These are phyloP conservation scores for Chaetoderma sp. DNA, from an alignment of 2,888 invertebrate species.

Conservation along the genomic window DNA sequence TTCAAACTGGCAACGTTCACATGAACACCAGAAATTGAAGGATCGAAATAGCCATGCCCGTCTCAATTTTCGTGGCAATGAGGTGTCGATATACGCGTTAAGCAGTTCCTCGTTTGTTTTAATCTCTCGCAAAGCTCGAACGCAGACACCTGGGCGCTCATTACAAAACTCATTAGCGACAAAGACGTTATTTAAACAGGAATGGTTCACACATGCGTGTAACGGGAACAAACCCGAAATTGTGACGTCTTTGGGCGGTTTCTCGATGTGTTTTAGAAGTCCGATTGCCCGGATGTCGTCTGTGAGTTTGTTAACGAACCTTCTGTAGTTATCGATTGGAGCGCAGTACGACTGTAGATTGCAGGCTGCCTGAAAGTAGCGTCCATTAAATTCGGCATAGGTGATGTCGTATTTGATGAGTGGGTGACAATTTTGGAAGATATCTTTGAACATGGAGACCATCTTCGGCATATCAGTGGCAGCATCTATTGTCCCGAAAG, in stretches of 20 bases:
- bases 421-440: conserved; percentile 49
- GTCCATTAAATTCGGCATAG: conserved; percentile 56
- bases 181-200: conserved; percentile 58
- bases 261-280: conserved; percentile 41
- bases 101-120: conserved; percentile 49
- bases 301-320: conserved; percentile 42
- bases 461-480: conserved; percentile 48
- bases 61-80: conserved; percentile 52
- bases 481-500: conserved; percentile 48
- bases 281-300: conserved; percentile 37
- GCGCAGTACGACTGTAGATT: conserved; percentile 57
- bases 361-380: conserved; percentile 60
- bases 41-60: conserved; percentile 60
- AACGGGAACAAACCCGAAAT: conserved; percentile 60
- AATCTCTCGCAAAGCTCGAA: conserved; percentile 50
- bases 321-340: conserved; percentile 48
- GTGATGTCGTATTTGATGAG: conserved; percentile 48
- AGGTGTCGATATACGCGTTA: conserved; percentile 59
- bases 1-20: conserved; percentile 54
- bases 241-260: conserved; percentile 44
- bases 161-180: conserved; percentile 49
- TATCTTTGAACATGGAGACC: conserved; percentile 42
- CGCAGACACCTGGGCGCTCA: conserved; percentile 49
- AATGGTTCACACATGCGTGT: conserved; percentile 61
- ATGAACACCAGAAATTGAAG: conserved; percentile 63